Evolutionary conservation across 2,113 vertebrate genomes (phyloP).

Genomic region (Scomber scombrus): DNA sequence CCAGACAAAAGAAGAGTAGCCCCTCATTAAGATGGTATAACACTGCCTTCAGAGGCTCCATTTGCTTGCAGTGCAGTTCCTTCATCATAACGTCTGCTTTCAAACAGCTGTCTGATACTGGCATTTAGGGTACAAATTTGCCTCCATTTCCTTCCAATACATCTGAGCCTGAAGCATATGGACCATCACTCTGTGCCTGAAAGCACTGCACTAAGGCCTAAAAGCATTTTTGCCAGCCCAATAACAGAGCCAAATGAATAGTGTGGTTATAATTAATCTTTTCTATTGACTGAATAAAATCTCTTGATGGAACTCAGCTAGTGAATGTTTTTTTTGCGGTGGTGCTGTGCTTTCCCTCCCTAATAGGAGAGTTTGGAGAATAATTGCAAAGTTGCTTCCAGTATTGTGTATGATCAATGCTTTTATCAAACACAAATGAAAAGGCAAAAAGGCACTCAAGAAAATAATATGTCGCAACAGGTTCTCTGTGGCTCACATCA

Average conservation of each 20-base stretch:
- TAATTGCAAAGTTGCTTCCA: slow-evolving; percentile 70
- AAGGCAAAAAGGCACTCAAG: slow-evolving; percentile 48
- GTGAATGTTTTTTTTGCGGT: slow-evolving; percentile 31
- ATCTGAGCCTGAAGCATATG: slow-evolving; percentile 60
- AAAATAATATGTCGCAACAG: slow-evolving; percentile 47
- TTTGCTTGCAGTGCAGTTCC: slow-evolving; percentile 61
- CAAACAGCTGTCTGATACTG: slow-evolving; percentile 70
- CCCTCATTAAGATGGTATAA: slow-evolving; percentile 61
- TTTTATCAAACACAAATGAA: slow-evolving; percentile 69
- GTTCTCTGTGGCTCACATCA: slow-evolving; percentile 25
- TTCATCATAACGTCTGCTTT: slow-evolving; percentile 72
- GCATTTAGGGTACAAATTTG: slow-evolving; percentile 76
- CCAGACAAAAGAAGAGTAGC: slow-evolving; percentile 65
- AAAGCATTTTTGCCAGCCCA: slow-evolving; percentile 78
- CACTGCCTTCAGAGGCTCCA: slow-evolving; percentile 51
- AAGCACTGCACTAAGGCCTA: slow-evolving; percentile 73
- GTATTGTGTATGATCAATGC: slow-evolving; percentile 59
- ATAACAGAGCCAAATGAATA: slow-evolving; percentile 78
- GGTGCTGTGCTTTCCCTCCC: slow-evolving; percentile 46
- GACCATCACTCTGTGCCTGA: slow-evolving; percentile 70
- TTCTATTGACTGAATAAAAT: slow-evolving; percentile 82
- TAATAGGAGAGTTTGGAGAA: slow-evolving; percentile 66
- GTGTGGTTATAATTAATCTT: slow-evolving; percentile 82
- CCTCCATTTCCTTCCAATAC: slow-evolving; percentile 71
- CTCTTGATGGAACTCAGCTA: slow-evolving; percentile 57